Percentiles rank a stretch among this genome's conserved stretches.
These are phyloP conservation scores for Metellina segmentata DNA, from an alignment of 2,888 invertebrate genomes.

Conservation along the genomic window DNA sequence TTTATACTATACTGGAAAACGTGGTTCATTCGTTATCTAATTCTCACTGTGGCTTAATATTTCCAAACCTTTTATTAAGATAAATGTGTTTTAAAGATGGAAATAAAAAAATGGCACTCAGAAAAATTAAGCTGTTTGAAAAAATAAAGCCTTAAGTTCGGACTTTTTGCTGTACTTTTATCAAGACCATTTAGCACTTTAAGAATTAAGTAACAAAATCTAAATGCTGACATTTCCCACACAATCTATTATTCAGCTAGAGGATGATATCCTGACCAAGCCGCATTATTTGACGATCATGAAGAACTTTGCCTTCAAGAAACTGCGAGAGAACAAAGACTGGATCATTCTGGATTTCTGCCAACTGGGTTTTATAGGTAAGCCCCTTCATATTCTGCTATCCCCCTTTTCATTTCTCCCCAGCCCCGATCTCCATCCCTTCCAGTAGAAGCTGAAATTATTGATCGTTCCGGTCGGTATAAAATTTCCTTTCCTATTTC, in stretches of 20 bases:
- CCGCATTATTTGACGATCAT: conserved; percentile 89
- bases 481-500: conserved; percentile 42
- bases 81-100: no score
- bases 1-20: no score
- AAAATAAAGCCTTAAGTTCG: no score
- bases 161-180: no score
- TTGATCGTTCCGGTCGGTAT: conserved; percentile 53
- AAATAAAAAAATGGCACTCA: no score
- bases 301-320: conserved; percentile 91
- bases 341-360: conserved; percentile 98
- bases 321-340: conserved; percentile 87
- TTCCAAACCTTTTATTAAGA: no score
- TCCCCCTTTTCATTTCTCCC: conserved; percentile 6
- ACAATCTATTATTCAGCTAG: conserved; percentile 85
- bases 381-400: conserved; percentile 67
- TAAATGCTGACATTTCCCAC: background rate
- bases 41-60: no score
- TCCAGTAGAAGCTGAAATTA: conserved; percentile 50
- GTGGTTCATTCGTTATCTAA: no score
- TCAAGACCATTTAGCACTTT: no score
- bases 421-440: conserved; percentile 17
- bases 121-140: no score
- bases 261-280: conserved; percentile 95
- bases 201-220: no score
- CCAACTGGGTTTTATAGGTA: conserved; percentile 91